Evolutionary conservation across 2,797 vertebrate species (phyloP).

Genomic region (Smutsia gigantea): DNA sequence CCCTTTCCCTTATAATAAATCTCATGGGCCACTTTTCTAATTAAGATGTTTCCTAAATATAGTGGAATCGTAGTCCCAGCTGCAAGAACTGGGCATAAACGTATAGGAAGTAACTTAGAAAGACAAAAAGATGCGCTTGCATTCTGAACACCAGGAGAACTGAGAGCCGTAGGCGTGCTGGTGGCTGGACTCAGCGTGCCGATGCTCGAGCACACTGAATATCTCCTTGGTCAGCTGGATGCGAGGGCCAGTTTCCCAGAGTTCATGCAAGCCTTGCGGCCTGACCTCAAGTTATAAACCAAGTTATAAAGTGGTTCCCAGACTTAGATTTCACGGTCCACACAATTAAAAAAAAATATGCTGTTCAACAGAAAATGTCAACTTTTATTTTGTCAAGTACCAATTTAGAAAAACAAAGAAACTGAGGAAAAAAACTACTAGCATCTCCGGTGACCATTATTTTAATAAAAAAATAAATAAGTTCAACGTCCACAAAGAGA

Average conservation of each 20-base stretch:
- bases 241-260: background rate
- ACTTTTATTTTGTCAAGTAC: slow-evolving; percentile 14
- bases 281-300: slow-evolving; percentile 48
- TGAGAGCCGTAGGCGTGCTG: rapidly evolving
- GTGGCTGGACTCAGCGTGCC: too few relatives aligned
- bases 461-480: background rate
- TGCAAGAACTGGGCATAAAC: background rate
- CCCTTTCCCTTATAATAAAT: background rate
- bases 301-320: background rate
- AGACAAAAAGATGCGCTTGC: background rate
- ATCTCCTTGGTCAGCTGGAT: background rate
- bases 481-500: background rate
- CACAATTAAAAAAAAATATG: background rate
- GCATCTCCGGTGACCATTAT: background rate
- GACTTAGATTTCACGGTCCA: slow-evolving; percentile 29
- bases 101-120: background rate
- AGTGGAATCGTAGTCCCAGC: background rate
- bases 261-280: background rate
- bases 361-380: background rate
- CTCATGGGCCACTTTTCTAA: background rate
- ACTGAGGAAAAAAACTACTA: background rate
- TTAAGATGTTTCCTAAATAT: background rate
- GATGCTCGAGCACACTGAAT: background rate
- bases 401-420: background rate
- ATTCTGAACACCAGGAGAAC: background rate